These are phyloP conservation scores for Mormoops blainvillei DNA, from an alignment of 2,113 vertebrate species.

Conservation along the genomic window DNA sequence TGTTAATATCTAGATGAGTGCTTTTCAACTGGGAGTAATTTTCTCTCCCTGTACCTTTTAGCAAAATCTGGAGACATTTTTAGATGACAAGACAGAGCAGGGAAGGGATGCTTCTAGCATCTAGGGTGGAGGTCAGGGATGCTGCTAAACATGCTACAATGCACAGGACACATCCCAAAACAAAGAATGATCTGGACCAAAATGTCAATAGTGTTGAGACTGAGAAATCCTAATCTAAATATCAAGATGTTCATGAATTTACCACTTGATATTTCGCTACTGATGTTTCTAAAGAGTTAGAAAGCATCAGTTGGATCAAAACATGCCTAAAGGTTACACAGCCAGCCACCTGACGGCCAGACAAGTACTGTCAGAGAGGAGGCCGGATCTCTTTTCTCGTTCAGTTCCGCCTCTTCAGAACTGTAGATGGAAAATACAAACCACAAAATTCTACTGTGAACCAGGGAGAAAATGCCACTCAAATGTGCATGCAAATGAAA, in stretches of 20 bases:
- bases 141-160: background rate
- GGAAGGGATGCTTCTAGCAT: fast-evolving
- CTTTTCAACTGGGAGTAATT: background rate
- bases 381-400: background rate
- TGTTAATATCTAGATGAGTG: background rate
- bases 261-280: too few species aligned
- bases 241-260: background rate
- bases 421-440: background rate
- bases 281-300: background rate
- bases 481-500: background rate
- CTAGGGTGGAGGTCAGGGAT: background rate
- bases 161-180: fast-evolving
- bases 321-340: background rate
- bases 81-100: background rate
- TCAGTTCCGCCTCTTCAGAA: background rate
- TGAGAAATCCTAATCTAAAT: background rate
- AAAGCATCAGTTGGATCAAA: background rate
- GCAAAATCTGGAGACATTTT: background rate
- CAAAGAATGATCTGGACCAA: background rate
- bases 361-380: background rate
- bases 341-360: background rate
- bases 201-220: fast-evolving
- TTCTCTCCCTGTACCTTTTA: background rate
- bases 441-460: background rate
- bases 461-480: too few species aligned